phyloP scores from a whole-genome alignment of 1,140 invertebrate genomes.

The Drosophila pachea region DNA sequence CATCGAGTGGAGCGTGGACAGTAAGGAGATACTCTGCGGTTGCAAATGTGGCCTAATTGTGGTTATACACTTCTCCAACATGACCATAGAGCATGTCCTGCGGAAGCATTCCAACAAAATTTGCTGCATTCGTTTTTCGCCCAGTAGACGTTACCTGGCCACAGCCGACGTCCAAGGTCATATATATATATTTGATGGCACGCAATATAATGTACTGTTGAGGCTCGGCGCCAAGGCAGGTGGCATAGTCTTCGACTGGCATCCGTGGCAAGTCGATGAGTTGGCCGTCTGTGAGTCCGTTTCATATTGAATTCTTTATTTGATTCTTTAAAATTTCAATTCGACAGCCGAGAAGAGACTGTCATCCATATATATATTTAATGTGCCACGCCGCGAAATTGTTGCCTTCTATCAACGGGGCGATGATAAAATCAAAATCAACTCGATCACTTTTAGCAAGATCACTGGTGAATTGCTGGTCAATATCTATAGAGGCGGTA shows the following conservation, averaged over 20 bases:
- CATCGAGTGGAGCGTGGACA: constrained; percentile 62
- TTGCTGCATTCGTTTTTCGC: constrained; percentile 57
- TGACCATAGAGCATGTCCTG: constrained; percentile 26
- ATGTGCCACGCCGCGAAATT: constrained; percentile 60
- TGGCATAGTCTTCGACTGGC: constrained; percentile 66
- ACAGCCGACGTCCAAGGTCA: constrained; percentile 57
- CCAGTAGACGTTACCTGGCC: constrained; percentile 62
- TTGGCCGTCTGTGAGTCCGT: constrained; percentile 60
- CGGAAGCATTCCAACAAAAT: constrained; percentile 45
- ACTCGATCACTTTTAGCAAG: constrained; percentile 65
- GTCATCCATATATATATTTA: constrained; percentile 61
- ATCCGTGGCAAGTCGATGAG: constrained; percentile 71
- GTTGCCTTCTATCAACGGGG: constrained; percentile 65
- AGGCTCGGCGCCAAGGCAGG: constrained; percentile 20
- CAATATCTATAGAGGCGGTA: constrained; percentile 58
- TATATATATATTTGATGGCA: constrained; percentile 58
- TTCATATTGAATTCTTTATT: neutral
- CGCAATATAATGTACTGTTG: constrained; percentile 26
- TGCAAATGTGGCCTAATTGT: constrained; percentile 48
- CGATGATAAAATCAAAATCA: constrained; percentile 55
- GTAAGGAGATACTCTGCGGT: constrained; percentile 58
- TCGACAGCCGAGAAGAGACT: constrained; percentile 54
- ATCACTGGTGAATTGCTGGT: constrained; percentile 73
- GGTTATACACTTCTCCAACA: constrained; percentile 37
- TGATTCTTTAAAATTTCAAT: neutral